phyloP scores from a whole-genome alignment of 2,888 invertebrate genomes.

The Trypoxylon attenuatum region DNA sequence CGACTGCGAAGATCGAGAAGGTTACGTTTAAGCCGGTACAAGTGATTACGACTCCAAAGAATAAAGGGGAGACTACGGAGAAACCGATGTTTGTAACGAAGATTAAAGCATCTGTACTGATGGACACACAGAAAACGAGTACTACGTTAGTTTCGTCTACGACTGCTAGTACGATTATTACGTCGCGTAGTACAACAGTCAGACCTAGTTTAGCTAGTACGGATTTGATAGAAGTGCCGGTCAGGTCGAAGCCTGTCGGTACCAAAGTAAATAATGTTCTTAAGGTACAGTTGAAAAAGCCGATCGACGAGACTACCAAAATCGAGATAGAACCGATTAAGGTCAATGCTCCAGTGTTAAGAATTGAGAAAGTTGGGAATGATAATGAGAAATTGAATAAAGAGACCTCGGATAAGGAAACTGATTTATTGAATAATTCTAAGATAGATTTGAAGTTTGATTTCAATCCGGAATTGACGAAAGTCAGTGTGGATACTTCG shows the following conservation, averaged over 20 bases:
- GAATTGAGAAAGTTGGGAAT: constrained; percentile 64
- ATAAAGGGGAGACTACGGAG: constrained; percentile 51
- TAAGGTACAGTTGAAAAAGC: constrained; percentile 66
- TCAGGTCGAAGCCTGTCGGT: constrained; percentile 52
- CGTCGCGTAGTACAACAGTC: constrained; percentile 9
- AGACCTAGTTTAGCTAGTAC: constrained; percentile 18
- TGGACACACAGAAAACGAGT: constrained; percentile 77
- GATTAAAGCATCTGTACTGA: constrained; percentile 79
- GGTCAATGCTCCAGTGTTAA: constrained; percentile 60
- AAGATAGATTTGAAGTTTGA: constrained; percentile 65
- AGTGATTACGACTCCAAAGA: constrained; percentile 58
- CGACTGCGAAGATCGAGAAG: constrained; percentile 68
- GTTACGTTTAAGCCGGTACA: constrained; percentile 68
- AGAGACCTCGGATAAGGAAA: neutral
- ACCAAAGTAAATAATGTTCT: constrained; percentile 60
- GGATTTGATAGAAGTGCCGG: constrained; percentile 33
- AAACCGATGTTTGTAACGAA: constrained; percentile 75
- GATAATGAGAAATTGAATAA: constrained; percentile 52
- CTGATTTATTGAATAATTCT: constrained; percentile 75
- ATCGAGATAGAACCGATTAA: constrained; percentile 63
- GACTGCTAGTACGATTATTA: constrained; percentile 16
- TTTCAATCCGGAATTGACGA: constrained; percentile 64
- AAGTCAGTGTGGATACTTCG: constrained; percentile 72
- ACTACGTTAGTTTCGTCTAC: constrained; percentile 67
- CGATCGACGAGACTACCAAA: constrained; percentile 56